A percentile compares a stretch with the other conserved stretches of the same genome.
Conservation (phyloP, 2,113 vertebrate genomes). For the Channa argus region DNA sequence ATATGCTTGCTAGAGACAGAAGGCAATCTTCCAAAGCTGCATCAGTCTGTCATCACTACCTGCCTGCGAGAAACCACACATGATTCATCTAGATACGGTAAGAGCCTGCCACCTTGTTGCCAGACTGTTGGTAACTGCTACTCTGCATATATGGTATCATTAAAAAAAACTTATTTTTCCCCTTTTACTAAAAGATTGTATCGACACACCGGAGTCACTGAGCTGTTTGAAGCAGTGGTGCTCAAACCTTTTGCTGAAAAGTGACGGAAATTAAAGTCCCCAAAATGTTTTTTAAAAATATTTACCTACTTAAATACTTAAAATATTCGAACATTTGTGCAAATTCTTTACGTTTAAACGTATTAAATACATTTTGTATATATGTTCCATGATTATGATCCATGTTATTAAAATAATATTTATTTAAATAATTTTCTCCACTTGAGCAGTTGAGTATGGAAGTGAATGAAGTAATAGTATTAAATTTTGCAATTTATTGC, state of each 20-base stretch:
- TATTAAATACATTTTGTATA: not conserved
- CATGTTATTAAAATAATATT: too few relatives aligned
- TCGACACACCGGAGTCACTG: too few relatives aligned
- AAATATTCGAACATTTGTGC: too few relatives aligned
- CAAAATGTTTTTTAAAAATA: too few relatives aligned
- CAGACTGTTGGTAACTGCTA: not conserved
- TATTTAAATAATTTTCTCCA: not conserved
- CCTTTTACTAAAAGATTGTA: too few relatives aligned
- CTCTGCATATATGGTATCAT: not conserved
- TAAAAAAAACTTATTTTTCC: too few relatives aligned
- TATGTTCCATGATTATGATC: not conserved
- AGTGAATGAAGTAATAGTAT: not conserved
- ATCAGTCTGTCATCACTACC: constrained; percentile 65
- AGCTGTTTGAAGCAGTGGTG: not conserved
- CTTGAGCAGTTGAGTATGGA: not conserved
- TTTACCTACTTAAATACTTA: too few relatives aligned
- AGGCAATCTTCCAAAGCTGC: constrained; percentile 41
- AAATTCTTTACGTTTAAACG: too few relatives aligned
- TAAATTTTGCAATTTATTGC: not conserved
- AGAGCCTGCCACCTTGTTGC: constrained; percentile 17
- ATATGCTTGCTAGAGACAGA: constrained; percentile 80
- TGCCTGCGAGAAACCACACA: constrained; percentile 56
- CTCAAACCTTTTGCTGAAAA: not conserved
- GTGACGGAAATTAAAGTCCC: not conserved
- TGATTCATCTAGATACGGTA: constrained; percentile 64